Base-by-base conservation (phyloP, 2,888 invertebrate species). In the Epirrita christyi region DNA sequence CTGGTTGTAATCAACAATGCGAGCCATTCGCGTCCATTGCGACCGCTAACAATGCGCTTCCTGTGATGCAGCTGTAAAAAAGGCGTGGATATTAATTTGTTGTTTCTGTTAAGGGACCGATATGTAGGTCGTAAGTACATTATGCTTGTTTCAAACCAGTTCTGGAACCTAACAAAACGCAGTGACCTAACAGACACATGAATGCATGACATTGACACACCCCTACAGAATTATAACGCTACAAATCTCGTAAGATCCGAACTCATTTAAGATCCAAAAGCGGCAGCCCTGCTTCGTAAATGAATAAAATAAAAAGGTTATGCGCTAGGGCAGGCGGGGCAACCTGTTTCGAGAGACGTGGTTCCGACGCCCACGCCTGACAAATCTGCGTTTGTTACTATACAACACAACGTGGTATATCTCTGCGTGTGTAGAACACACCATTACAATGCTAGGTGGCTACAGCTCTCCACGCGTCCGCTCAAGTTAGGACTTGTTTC, bases 1-100 rank as follows among this genome's bases (percentile, higher is more conserved):
- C 90, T 86, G 85, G 91, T 90, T 86, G 82, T 79, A 83, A 81
- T 83, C 81, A 86, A 68, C 85, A 86, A 87, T 85, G 83, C 84
- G 75, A 74, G 60, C 70, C 71, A 70, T 75, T 70, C 65, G 63
- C 66, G 69, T 65, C 63, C 64, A 70, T 74, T 74, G 72, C 73
- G 67, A 71, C 56, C 72, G 68, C 64, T 67, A 80, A 81, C 76
- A 78, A 82, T 75, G 65, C 68, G 64, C 72, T 78, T 78, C 77
- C 77, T 78, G 75, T 70, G 72, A 63, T 63, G 73, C 75, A 80
- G 78, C 73, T 81, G 77, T 73, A 61, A 69, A 70, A 72, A 70
- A 71, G 46, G 36, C 44, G 49, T 37, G 51, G 40, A 50, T 43
- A 40, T 57, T 60, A 55, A 53, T 60, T 58, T 46, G 58, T 61